Evolutionary conservation across 2,797 vertebrate species (phyloP).

Genomic region (Saguinus oedipus): DNA sequence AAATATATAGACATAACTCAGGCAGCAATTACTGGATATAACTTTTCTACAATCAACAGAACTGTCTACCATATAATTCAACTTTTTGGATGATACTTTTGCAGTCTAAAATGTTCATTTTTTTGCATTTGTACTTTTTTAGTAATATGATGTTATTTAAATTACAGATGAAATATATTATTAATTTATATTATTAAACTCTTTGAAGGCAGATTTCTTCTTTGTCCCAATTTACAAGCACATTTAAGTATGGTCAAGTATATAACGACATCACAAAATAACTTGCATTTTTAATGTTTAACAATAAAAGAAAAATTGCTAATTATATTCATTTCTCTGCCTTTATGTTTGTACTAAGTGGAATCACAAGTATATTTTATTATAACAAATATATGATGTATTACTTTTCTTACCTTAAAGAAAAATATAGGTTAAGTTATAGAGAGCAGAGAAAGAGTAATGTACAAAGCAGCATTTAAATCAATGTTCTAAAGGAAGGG

Average conservation of each 20-base stretch:
- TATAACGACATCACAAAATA: accelerated
- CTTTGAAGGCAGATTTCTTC: neutral
- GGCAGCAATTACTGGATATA: neutral
- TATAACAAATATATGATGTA: neutral
- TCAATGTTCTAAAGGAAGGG: neutral
- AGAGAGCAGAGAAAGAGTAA: neutral
- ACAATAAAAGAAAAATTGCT: neutral
- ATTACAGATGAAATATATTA: neutral
- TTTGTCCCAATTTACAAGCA: neutral
- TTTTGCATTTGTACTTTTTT: neutral
- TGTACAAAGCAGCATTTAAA: neutral
- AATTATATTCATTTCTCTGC: neutral
- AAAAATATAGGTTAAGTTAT: neutral
- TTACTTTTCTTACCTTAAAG: neutral
- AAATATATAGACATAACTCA: neutral
- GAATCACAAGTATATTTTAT: neutral
- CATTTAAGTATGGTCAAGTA: accelerated
- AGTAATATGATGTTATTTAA: neutral
- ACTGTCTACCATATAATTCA: neutral
- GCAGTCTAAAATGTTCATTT: neutral
- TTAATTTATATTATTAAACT: neutral
- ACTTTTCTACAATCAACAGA: neutral
- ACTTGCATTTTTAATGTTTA: neutral
- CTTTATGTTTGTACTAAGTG: neutral
- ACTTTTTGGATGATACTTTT: neutral